phyloP scores from a whole-genome alignment of 2,888 invertebrate species.

The Erebia palarica region DNA sequence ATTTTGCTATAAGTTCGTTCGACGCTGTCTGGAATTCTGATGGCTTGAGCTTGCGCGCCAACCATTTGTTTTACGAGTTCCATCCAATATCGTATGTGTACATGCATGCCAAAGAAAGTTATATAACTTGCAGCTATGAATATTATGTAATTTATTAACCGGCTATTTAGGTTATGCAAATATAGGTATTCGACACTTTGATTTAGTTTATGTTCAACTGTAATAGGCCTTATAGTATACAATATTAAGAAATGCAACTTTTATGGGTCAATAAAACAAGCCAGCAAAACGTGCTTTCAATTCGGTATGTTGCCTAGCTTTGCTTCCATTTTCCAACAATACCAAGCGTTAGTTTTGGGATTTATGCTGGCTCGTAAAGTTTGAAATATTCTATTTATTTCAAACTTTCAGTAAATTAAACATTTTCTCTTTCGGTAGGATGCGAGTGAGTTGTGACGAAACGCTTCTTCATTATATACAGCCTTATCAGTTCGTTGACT shows the following conservation, averaged over 20 bases:
- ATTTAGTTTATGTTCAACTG: background rate
- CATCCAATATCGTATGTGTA: background rate
- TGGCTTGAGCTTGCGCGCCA: conserved; percentile 29
- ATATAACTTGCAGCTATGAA: conserved; percentile 9
- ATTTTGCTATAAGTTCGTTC: conserved; percentile 39
- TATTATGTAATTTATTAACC: conserved; percentile 5
- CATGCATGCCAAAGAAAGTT: conserved; percentile 11
- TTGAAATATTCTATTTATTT: background rate
- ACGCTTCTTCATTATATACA: conserved; percentile 92
- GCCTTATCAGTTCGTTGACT: conserved; percentile 92
- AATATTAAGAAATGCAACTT: background rate
- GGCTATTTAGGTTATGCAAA: background rate
- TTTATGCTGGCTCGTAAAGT: background rate
- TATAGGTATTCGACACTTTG: background rate
- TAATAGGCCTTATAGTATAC: background rate
- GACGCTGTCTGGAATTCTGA: conserved; percentile 37
- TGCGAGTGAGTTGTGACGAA: conserved; percentile 91
- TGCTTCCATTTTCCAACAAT: too few species aligned
- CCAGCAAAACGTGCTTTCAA: conserved; percentile 2
- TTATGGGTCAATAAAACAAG: conserved; percentile 12
- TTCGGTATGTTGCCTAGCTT: background rate
- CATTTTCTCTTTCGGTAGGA: conserved; percentile 70
- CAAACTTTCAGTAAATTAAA: conserved; percentile 1
- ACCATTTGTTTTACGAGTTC: conserved; percentile 23
- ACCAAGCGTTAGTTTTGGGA: background rate